A percentile compares a stretch with the other conserved stretches of the same genome.
Conservation (phyloP, 2,888 invertebrate species). For the Phasia obesa region DNA sequence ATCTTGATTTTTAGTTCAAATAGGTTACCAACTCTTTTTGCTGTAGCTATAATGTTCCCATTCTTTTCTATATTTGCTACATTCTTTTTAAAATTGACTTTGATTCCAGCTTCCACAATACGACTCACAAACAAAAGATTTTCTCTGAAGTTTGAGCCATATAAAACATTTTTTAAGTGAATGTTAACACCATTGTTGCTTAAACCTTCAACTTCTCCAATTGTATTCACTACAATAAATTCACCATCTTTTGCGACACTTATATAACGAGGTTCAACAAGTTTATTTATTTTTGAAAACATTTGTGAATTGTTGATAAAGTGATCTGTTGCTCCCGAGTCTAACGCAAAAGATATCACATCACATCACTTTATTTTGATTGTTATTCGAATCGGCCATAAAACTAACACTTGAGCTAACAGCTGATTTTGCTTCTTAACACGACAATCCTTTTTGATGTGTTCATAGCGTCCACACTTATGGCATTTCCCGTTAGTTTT, state of each 20-base stretch:
- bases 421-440: constrained; percentile 2
- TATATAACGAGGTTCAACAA: constrained; percentile 9
- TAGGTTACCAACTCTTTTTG: constrained; percentile 2
- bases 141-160: not conserved
- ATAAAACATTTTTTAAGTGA: not conserved
- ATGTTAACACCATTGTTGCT: not conserved
- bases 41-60: not conserved
- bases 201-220: not conserved
- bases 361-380: not conserved
- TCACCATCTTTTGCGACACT: constrained; percentile 27
- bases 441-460: constrained; percentile 25
- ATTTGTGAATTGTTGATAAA: not conserved
- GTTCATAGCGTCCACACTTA: not conserved
- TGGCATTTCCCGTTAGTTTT: constrained; percentile 12
- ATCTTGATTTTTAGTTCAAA: not conserved
- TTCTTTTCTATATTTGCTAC: not conserved
- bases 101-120: not conserved
- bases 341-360: constrained; percentile 3
- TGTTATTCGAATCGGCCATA: constrained; percentile 1
- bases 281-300: constrained; percentile 18
- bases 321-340: constrained; percentile 29
- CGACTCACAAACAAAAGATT: constrained; percentile 1
- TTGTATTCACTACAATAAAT: not conserved
- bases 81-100: not conserved
- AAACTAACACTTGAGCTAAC: constrained; percentile 1